A percentile compares a stretch with the other conserved stretches of the same genome.
These are phyloP conservation scores for Isotomurus palustris DNA, from an alignment of 2,888 invertebrate genomes.

Conservation along the genomic window DNA sequence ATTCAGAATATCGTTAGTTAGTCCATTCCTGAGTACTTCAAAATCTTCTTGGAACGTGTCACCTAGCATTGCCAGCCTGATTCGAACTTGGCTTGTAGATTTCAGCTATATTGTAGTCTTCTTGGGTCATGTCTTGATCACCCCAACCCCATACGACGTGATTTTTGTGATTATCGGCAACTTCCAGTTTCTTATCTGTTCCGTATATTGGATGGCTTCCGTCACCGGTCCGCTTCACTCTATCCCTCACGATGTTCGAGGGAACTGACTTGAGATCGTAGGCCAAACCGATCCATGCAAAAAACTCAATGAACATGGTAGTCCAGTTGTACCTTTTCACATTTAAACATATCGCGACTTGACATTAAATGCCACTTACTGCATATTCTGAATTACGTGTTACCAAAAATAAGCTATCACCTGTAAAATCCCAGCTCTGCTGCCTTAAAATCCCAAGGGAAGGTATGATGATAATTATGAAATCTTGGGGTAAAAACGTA, in stretches of 20 bases:
- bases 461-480: slow-evolving; percentile 92
- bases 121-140: slow-evolving; percentile 24
- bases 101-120: neutral
- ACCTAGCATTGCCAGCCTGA: too few relatives aligned
- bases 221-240: slow-evolving; percentile 51
- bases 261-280: slow-evolving; percentile 74
- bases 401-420: too few relatives aligned
- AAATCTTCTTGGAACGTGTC: too few relatives aligned
- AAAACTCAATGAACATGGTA: slow-evolving; percentile 71
- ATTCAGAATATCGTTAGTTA: too few relatives aligned
- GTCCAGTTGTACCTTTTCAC: slow-evolving; percentile 63
- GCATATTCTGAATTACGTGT: too few relatives aligned
- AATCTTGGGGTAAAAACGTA: slow-evolving; percentile 90
- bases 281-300: slow-evolving; percentile 77
- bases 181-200: neutral
- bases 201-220: slow-evolving; percentile 1
- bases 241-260: slow-evolving; percentile 49
- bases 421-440: slow-evolving; percentile 71
- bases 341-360: too few relatives aligned
- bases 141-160: slow-evolving; percentile 29
- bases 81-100: neutral
- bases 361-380: too few relatives aligned
- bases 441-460: slow-evolving; percentile 90
- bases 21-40: too few relatives aligned
- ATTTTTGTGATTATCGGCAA: slow-evolving; percentile 7